A percentile compares a stretch with the other conserved stretches of the same genome.
phyloP scores from a whole-genome alignment of 1,140 invertebrate genomes.

The Saxidomus purpurata region DNA sequence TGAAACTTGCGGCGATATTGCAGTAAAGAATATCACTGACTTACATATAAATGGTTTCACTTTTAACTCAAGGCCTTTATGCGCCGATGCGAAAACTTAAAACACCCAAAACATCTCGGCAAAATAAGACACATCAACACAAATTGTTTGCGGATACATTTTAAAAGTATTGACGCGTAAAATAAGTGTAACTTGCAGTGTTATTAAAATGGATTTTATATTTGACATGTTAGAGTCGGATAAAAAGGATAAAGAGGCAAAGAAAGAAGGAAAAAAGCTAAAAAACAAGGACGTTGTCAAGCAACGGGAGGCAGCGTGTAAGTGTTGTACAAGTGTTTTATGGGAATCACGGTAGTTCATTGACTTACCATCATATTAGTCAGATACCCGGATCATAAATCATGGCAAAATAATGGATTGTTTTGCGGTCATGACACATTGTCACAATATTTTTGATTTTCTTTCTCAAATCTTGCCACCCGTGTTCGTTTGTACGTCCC shows the following conservation, averaged over 20 bases:
- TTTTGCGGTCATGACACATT: too few relatives aligned
- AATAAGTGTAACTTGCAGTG: not conserved
- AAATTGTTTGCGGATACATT: not conserved
- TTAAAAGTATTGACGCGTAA: not conserved
- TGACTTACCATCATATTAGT: too few relatives aligned
- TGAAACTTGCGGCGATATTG: not conserved
- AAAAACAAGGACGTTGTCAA: slow-evolving; percentile 42
- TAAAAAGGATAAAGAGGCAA: slow-evolving; percentile 71
- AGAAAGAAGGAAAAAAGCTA: slow-evolving; percentile 59
- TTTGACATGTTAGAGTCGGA: slow-evolving; percentile 79
- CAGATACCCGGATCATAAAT: too few relatives aligned
- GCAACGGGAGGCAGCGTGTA: slow-evolving; percentile 61
- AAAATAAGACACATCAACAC: not conserved
- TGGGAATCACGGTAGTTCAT: not conserved
- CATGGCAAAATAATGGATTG: too few relatives aligned
- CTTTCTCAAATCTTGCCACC: too few relatives aligned
- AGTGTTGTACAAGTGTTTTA: slow-evolving; percentile 25
- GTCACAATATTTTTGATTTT: too few relatives aligned
- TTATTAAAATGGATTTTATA: slow-evolving; percentile 76
- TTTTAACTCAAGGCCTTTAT: not conserved
- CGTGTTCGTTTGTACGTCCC: too few relatives aligned
- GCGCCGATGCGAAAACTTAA: slow-evolving; percentile 13
- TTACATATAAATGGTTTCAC: not conserved
- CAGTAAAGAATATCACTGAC: not conserved
- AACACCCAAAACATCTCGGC: not conserved